These are phyloP conservation scores for Hypotaenidia philippensis DNA, from an alignment of 2,797 vertebrate genomes.

Conservation along the genomic window DNA sequence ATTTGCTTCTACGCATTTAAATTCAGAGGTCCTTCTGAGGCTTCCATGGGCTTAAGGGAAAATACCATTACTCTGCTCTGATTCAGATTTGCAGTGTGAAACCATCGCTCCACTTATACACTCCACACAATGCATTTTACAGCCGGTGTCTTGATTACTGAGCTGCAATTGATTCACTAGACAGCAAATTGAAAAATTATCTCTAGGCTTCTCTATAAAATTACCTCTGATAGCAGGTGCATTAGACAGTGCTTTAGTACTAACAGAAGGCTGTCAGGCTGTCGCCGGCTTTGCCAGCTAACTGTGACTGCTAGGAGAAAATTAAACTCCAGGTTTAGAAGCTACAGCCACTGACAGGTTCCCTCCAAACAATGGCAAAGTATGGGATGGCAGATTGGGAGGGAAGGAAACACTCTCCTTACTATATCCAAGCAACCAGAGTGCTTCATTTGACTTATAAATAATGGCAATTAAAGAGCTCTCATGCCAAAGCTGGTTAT, in stretches of 20 bases:
- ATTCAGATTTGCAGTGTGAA: neutral
- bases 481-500: neutral
- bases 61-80: neutral
- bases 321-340: neutral
- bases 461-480: neutral
- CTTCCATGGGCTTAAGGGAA: constrained; percentile 13
- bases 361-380: neutral
- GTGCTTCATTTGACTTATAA: neutral
- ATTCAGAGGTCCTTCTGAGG: neutral
- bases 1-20: constrained; percentile 16
- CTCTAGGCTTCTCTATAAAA: constrained; percentile 61
- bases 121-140: neutral
- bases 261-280: constrained; percentile 43
- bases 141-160: constrained; percentile 66
- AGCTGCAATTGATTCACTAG: constrained; percentile 64
- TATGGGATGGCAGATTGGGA: neutral
- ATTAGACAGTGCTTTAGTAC: constrained; percentile 37
- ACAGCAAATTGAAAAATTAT: constrained; percentile 74
- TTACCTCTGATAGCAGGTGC: constrained; percentile 62
- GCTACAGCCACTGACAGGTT: neutral
- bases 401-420: neutral
- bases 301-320: constrained; percentile 9
- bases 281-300: neutral
- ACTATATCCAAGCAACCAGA: neutral
- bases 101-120: neutral